Percentiles rank a stretch among this genome's conserved stretches.
phyloP scores from a whole-genome alignment of 2,888 invertebrate genomes.

The Thyatira batis region DNA sequence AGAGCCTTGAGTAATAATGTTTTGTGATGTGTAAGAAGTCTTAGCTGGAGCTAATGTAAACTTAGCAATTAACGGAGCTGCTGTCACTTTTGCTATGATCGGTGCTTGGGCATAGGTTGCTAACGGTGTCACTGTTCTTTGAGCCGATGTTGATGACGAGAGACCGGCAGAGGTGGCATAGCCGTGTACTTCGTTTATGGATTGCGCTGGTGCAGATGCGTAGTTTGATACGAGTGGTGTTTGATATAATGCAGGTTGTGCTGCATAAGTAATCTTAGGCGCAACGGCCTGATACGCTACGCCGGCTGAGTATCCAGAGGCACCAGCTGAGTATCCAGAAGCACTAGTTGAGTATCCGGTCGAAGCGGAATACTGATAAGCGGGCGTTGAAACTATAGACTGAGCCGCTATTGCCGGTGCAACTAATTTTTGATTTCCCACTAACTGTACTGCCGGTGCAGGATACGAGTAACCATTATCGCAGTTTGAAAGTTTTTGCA shows the following conservation, averaged over 20 bases:
- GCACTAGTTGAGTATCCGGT: conserved; percentile 33
- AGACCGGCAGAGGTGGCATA: conserved; percentile 80
- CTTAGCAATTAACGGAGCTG: conserved; percentile 71
- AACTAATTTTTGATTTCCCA: conserved; percentile 55
- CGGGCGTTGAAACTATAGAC: conserved; percentile 33
- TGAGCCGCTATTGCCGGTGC: conserved; percentile 25
- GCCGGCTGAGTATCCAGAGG: conserved; percentile 35
- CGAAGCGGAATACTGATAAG: conserved; percentile 26
- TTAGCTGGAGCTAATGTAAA: conserved; percentile 59
- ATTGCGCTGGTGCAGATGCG: conserved; percentile 38
- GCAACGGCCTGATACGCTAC: conserved; percentile 50
- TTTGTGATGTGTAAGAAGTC: conserved; percentile 59
- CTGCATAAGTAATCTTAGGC: conserved; percentile 58
- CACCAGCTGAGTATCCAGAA: conserved; percentile 24
- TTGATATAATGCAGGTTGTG: conserved; percentile 52
- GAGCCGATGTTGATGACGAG: conserved; percentile 56
- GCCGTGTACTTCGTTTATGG: conserved; percentile 73
- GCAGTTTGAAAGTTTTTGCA: conserved; percentile 61
- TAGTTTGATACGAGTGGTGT: conserved; percentile 41
- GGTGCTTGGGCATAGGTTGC: conserved; percentile 79
- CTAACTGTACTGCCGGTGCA: conserved; percentile 78
- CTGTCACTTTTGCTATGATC: conserved; percentile 75
- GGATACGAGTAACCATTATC: conserved; percentile 80
- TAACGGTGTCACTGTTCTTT: conserved; percentile 63
- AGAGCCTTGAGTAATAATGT: conserved; percentile 57